A percentile compares a stretch with the other conserved stretches of the same genome.
Conservation (phyloP, 2,797 vertebrate species). For the Netta rufina region DNA sequence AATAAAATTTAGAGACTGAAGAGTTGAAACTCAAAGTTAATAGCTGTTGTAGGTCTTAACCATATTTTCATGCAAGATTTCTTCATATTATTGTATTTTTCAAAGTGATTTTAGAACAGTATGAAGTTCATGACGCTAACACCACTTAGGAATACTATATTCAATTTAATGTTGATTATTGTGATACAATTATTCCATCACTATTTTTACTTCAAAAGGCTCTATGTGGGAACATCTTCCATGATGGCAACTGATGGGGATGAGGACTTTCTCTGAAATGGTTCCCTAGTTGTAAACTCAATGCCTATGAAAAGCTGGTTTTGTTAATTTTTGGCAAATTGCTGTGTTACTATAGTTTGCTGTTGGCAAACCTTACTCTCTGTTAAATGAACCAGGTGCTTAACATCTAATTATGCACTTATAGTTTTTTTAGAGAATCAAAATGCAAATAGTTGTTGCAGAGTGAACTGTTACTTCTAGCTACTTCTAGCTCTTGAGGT, state of each 20-base stretch:
- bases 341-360: neutral
- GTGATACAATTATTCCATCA: neutral
- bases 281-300: neutral
- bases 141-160: neutral
- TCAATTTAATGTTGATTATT: neutral
- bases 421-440: slow-evolving; percentile 13
- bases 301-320: neutral
- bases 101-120: neutral
- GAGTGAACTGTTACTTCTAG: neutral
- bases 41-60: neutral
- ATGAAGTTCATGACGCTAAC: accelerated
- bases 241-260: neutral
- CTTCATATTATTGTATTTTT: neutral
- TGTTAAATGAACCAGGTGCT: neutral
- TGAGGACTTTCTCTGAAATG: neutral
- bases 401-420: slow-evolving; percentile 4
- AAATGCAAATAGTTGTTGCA: neutral
- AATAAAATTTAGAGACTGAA: neutral
- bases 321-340: neutral
- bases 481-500: slow-evolving; percentile 41
- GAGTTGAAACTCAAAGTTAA: neutral
- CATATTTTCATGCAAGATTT: neutral
- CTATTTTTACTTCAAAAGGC: neutral
- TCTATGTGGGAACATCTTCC: neutral
- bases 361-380: neutral